Evolutionary conservation across 2,113 vertebrate genomes (phyloP).

Genomic region (Chloropsis hardwickii): DNA sequence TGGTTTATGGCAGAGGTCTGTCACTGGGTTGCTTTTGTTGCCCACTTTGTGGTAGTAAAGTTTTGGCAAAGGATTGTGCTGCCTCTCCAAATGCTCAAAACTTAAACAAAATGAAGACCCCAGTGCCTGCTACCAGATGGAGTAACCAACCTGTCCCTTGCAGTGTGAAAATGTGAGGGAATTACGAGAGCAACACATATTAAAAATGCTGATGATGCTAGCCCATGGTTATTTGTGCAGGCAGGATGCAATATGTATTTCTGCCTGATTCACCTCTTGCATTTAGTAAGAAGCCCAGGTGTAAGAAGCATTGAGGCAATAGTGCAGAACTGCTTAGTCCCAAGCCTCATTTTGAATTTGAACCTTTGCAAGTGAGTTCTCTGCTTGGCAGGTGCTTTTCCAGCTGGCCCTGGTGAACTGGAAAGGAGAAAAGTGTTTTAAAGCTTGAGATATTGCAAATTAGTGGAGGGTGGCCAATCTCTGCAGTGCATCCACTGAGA

Average conservation of each 20-base stretch:
- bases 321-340: not conserved
- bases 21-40: not conserved
- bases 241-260: not conserved
- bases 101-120: not conserved
- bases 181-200: not conserved
- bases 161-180: not conserved
- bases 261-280: not conserved
- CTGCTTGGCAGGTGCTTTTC: not conserved
- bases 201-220: not conserved
- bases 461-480: not conserved
- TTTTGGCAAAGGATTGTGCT: not conserved
- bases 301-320: not conserved
- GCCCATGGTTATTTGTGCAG: not conserved
- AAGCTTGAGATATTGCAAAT: constrained; percentile 9
- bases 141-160: not conserved
- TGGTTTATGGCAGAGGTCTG: not conserved
- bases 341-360: not conserved
- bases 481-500: not conserved
- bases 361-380: not conserved
- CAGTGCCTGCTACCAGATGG: not conserved
- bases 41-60: not conserved
- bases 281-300: not conserved
- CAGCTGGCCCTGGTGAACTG: not conserved
- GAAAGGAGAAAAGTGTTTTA: not conserved
- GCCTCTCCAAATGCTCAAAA: not conserved